Evolutionary conservation across 1,140 invertebrate genomes (phyloP).

Genomic region (Araneus ventricosus): DNA sequence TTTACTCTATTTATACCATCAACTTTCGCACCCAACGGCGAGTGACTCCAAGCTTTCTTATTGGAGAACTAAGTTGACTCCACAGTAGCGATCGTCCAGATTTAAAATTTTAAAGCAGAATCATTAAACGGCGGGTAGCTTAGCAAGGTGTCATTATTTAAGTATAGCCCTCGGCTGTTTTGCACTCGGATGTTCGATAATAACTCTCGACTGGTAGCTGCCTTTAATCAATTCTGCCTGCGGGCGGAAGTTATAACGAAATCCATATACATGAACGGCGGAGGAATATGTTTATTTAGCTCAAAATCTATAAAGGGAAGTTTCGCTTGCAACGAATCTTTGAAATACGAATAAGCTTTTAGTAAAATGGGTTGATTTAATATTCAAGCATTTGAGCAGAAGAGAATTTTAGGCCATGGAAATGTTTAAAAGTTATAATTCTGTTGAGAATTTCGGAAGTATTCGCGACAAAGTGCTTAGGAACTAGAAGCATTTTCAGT

Average conservation of each 20-base stretch:
- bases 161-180: not conserved
- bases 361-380: not conserved
- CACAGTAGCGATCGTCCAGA: not conserved
- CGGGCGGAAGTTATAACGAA: not conserved
- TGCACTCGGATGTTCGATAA: not conserved
- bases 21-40: too few relatives aligned
- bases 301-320: not conserved
- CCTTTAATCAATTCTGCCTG: not conserved
- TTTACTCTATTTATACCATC: too few relatives aligned
- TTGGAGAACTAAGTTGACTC: not conserved
- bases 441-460: too few relatives aligned
- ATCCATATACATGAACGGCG: not conserved
- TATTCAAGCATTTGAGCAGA: not conserved
- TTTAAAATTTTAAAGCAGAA: not conserved
- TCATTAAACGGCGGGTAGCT: not conserved
- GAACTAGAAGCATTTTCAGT: too few relatives aligned
- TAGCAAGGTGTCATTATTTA: not conserved
- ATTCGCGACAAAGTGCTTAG: too few relatives aligned
- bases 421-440: too few relatives aligned
- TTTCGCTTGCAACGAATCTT: not conserved
- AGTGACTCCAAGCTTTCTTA: too few relatives aligned
- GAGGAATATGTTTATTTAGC: not conserved
- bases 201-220: not conserved
- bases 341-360: not conserved
- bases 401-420: too few relatives aligned